phyloP scores from a whole-genome alignment of 2,113 vertebrate genomes.

The Pampusana beccarii region DNA sequence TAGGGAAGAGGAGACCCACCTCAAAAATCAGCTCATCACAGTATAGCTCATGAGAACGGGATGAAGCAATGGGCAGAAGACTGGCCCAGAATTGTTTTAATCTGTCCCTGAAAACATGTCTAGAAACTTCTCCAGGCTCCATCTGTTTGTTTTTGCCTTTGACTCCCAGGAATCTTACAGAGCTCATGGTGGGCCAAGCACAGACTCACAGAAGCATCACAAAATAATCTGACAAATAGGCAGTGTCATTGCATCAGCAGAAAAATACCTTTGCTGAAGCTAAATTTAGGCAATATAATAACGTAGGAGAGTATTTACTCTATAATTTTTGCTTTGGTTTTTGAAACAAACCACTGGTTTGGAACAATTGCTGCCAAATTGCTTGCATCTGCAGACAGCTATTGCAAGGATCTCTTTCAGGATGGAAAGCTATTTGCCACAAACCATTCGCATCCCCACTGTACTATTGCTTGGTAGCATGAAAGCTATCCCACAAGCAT shows the following conservation, averaged over 20 bases:
- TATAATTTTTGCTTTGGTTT: constrained; percentile 49
- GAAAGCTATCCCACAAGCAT: not conserved
- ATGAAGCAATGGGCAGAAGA: not conserved
- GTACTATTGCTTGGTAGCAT: not conserved
- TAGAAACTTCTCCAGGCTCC: not conserved
- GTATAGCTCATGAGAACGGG: not conserved
- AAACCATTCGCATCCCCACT: not conserved
- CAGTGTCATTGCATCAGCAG: constrained; percentile 10
- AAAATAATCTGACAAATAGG: not conserved
- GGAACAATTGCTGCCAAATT: constrained; percentile 48
- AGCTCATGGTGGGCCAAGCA: not conserved
- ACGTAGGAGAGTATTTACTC: not conserved
- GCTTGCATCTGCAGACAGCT: constrained; percentile 34
- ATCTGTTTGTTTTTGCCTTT: constrained; percentile 21
- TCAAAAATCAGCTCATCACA: not conserved
- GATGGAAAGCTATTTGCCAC: constrained; percentile 4
- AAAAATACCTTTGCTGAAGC: constrained; percentile 37
- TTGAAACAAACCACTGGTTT: constrained; percentile 55
- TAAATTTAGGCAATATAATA: constrained; percentile 48
- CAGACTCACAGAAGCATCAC: constrained; percentile 1
- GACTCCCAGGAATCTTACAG: not conserved
- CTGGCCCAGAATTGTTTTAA: not conserved
- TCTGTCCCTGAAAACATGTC: not conserved
- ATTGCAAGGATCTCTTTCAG: constrained; percentile 19
- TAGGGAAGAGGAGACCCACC: not conserved